A percentile compares a stretch with the other conserved stretches of the same genome.
Conservation (phyloP, 2,113 vertebrate species). For the Colinus virginianus region DNA sequence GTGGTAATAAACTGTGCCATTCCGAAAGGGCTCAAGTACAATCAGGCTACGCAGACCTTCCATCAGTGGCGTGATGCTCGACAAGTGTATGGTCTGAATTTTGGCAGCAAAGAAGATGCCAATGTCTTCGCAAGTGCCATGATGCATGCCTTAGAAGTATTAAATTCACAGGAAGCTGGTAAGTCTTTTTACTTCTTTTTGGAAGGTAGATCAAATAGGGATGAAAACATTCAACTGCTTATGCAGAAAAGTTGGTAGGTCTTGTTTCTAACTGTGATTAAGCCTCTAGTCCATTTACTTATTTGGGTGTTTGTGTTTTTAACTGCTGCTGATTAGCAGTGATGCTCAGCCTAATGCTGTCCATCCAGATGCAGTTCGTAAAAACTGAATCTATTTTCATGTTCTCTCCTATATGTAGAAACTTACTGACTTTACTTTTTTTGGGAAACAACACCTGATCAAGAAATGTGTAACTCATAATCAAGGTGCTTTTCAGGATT, state of each 20-base stretch:
- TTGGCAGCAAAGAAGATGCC: slow-evolving; percentile 99
- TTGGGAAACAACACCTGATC: neutral
- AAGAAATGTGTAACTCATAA: neutral
- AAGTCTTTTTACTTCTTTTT: neutral
- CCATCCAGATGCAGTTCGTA: neutral
- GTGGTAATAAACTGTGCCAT: slow-evolving; percentile 99
- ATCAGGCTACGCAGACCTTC: slow-evolving; percentile 98
- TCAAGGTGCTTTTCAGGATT: neutral
- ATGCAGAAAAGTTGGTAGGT: neutral
- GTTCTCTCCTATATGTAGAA: neutral
- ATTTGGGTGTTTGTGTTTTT: neutral
- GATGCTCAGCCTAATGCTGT: neutral
- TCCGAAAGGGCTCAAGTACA: slow-evolving; percentile 98
- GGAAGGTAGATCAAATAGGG: neutral
- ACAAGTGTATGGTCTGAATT: slow-evolving; percentile 98
- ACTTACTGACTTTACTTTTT: neutral
- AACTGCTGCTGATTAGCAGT: neutral
- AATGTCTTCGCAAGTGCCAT: slow-evolving; percentile 99
- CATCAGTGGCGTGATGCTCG: slow-evolving; percentile 98
- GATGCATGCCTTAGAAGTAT: slow-evolving; percentile 99
- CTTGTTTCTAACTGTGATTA: neutral
- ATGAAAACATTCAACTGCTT: neutral
- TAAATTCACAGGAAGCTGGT: slow-evolving; percentile 98
- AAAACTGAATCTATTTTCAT: neutral
- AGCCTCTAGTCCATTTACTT: neutral